Evolutionary conservation across 2,113 vertebrate genomes (phyloP), one percentile per base, ranked within the genome.

Genomic region (Alethe diademata): DNA sequence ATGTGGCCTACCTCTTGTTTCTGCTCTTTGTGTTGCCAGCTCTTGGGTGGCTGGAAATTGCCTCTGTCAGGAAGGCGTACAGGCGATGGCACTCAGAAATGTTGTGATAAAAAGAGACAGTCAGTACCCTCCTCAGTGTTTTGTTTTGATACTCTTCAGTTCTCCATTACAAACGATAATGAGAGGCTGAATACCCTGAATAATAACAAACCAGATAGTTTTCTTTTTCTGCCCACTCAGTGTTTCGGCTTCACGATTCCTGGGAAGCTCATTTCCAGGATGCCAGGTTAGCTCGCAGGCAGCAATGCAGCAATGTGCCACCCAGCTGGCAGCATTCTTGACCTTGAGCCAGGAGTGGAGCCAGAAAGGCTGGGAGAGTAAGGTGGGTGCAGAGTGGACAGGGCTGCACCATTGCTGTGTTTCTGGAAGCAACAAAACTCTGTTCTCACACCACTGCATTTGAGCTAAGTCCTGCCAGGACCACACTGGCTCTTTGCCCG

Each of bases 91-190:
- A 18, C 57, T 87, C 7, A 0, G 69, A 87, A 91, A 81, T 60
- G 51, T 75, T 93, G 81, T 90, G 90, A 90, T 75, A 93, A 66
- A 94, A 86, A 71, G 69, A 96, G 90, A 78, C 87, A 85, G 61
- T 14, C 85, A 57, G 57, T 17, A 74, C n/a, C 73, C 50, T 93
- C 57, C 70, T 62, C 81, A 25, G 19, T 36, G 53, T 82, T 92
- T 90, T 87, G 90, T 93, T 96, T 96, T 91, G 70, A 78, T 91
- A 90, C 31, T 72, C 61, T 24, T 86, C 80, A 93, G 81, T 51
- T 95, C 92, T 72, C 73, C 76, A 36, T 91, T 93, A 65, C 90
- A 75, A 73, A 57, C 0, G 2, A 64, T 47, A 85, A 65, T 72
- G 78, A 95, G 87, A 82, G 53, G 36, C 61, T 90, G 78, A 91